Percentiles rank a stretch among this genome's conserved stretches.
Conservation (phyloP, 2,797 vertebrate genomes). For the Phaenicophaeus curvirostris region DNA sequence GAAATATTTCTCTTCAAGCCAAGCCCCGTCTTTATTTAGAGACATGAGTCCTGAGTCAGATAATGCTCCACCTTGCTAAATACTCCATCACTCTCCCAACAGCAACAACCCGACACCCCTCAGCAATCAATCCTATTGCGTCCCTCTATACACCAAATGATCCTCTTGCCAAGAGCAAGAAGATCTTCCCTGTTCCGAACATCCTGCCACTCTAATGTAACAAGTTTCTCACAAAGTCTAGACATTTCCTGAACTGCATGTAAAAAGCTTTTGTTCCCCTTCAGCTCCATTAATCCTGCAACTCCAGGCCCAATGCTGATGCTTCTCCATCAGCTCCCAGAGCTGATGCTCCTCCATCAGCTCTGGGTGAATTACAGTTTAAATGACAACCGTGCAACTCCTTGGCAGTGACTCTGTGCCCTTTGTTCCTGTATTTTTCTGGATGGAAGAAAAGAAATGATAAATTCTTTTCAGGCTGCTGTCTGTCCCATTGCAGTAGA, state of each 20-base stretch:
- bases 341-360: neutral
- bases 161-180: conserved; percentile 38
- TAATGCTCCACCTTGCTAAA: neutral
- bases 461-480: neutral
- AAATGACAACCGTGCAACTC: conserved; percentile 4
- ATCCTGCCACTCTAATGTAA: conserved; percentile 49
- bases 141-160: neutral
- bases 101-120: neutral
- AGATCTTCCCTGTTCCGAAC: conserved; percentile 16
- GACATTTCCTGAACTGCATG: conserved; percentile 65
- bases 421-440: neutral
- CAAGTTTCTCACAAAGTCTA: conserved; percentile 59
- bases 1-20: neutral
- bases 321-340: neutral
- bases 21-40: neutral
- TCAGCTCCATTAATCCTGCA: conserved; percentile 55
- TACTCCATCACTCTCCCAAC: neutral
- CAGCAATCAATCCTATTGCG: neutral
- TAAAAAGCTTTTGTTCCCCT: conserved; percentile 39
- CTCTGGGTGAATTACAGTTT: conserved; percentile 57
- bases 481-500: neutral
- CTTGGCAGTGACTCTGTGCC: conserved; percentile 28
- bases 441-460: neutral
- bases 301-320: neutral
- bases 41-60: neutral